Evolutionary conservation across 2,113 vertebrate species (phyloP), one percentile per base, ranked within the genome.

Genomic region (Melanostigma gelatinosum): DNA sequence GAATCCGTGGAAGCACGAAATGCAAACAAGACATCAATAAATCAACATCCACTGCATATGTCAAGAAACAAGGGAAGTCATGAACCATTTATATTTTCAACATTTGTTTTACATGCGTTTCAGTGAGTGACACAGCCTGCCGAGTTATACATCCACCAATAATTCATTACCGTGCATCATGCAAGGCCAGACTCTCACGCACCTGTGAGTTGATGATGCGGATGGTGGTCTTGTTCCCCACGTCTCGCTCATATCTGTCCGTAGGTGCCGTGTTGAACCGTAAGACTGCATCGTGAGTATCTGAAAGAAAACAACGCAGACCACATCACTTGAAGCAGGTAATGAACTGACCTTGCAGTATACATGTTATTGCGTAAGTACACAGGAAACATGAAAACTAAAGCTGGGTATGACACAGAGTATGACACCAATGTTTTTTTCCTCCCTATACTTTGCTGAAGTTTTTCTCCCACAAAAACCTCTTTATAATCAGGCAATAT

Each of bases 161-260:
- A 10, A 70, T 55, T 64, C 2, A 64, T 69, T 38, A 10, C 6
- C 20, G 32, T 76, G 20, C 48, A 27, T 34, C 38, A 34, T 3
- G 57, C 48, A 42, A 29, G 40, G 22, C 18, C 15, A 15, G 38
- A 15, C 29, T 15, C 22, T 52, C 8, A 4, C 94, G 95, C 94
- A 98, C 98, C 97, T 98, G 98, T 4, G 98, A 99, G 86, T 99
- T 99, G 88, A 99, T 97, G 90, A 99, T 97, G 72, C 98, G 96
- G 69, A 99, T 88, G 0, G 97, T 98, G 71, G 98, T 99, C 95
- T 98, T 99, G 91, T 95, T 98, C 65, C 98, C 98, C 76, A 99
- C 98, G 77, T 99, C 98, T 87, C 94, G 95, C 92, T 99, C 97
- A 61, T 97, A 99, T 63, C 96, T 97, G 70, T 91, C 93, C 2